phyloP scores from a whole-genome alignment of 2,113 vertebrate species.

The Geothlypis trichas region DNA sequence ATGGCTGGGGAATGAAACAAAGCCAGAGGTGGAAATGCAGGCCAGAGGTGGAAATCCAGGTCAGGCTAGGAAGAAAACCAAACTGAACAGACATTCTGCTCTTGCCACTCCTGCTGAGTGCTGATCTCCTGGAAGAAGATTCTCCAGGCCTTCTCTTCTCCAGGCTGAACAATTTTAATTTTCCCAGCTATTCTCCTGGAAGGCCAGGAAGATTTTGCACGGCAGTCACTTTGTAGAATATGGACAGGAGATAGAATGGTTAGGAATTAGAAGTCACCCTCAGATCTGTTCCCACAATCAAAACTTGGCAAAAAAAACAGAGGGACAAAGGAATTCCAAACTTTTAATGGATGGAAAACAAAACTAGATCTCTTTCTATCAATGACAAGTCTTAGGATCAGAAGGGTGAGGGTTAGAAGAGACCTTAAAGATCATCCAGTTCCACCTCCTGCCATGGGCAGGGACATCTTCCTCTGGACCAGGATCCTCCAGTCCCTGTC shows the following conservation, averaged over 20 bases:
- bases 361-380: neutral
- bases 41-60: neutral
- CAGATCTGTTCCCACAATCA: neutral
- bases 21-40: neutral
- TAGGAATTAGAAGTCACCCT: neutral
- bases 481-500: rapidly evolving
- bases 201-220: neutral
- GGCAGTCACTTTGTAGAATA: neutral
- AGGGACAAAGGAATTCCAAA: neutral
- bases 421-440: neutral
- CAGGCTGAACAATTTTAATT: neutral
- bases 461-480: rapidly evolving
- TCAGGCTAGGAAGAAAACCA: neutral
- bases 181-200: neutral
- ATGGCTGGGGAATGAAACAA: neutral
- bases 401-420: neutral
- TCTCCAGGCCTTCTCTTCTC: neutral
- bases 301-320: neutral
- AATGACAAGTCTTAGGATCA: neutral
- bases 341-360: neutral
- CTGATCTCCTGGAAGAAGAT: neutral
- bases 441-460: neutral
- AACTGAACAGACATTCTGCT: neutral
- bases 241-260: neutral
- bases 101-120: neutral